Evolutionary conservation across 1,140 invertebrate species (phyloP).

Genomic region (Coenobita brevimanus): DNA sequence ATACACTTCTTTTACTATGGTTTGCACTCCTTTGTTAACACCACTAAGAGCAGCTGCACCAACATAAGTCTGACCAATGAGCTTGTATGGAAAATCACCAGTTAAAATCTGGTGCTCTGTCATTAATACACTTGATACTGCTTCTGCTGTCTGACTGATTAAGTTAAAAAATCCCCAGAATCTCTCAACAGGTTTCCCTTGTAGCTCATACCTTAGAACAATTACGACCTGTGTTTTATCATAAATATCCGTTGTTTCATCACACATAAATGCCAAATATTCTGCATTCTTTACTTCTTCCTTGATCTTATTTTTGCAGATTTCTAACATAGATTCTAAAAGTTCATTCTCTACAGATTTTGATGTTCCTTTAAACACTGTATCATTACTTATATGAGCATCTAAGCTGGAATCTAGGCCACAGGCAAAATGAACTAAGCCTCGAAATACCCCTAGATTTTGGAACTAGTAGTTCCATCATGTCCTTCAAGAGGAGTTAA

Average conservation of each 20-base stretch:
- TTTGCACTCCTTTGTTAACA: slow-evolving; percentile 70
- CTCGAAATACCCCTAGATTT: slow-evolving; percentile 32
- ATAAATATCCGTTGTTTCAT: slow-evolving; percentile 41
- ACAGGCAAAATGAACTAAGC: slow-evolving; percentile 30
- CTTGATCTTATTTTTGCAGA: slow-evolving; percentile 8
- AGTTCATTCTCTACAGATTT: slow-evolving; percentile 29
- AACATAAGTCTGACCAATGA: slow-evolving; percentile 73
- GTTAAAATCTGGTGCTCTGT: slow-evolving; percentile 69
- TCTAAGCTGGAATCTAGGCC: slow-evolving; percentile 34
- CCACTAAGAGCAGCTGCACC: slow-evolving; percentile 71
- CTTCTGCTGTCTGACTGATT: slow-evolving; percentile 32
- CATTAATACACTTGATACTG: slow-evolving; percentile 58
- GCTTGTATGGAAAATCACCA: slow-evolving; percentile 70
- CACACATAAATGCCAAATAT: slow-evolving; percentile 39
- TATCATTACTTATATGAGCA: slow-evolving; percentile 18
- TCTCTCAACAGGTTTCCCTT: slow-evolving; percentile 47
- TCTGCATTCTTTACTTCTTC: slow-evolving; percentile 21
- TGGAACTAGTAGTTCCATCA: slow-evolving; percentile 16
- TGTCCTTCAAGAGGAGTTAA: slow-evolving; percentile 39
- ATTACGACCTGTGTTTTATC: slow-evolving; percentile 38
- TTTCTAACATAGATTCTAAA: slow-evolving; percentile 33
- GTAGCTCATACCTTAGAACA: slow-evolving; percentile 35
- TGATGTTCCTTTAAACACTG: slow-evolving; percentile 37
- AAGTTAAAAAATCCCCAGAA: slow-evolving; percentile 44
- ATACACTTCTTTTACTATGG: slow-evolving; percentile 70